Conservation (phyloP, 2,797 vertebrate species). For the Chiroxiphia lanceolata region DNA sequence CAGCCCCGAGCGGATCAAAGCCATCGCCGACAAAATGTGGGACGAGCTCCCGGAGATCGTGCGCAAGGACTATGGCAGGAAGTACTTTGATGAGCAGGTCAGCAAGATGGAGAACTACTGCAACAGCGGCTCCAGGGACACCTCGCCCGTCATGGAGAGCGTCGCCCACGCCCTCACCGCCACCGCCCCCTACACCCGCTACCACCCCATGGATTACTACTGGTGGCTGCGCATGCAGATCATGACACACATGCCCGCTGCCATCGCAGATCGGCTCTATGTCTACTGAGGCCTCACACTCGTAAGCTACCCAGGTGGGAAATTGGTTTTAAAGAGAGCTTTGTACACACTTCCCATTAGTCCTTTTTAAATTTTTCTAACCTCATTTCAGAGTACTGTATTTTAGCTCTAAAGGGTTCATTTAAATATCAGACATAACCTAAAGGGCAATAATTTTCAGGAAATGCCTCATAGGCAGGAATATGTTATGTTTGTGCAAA, state of each 20-base stretch:
- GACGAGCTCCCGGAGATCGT: constrained; percentile 75
- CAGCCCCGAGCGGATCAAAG: constrained; percentile 76
- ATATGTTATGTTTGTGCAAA: not conserved
- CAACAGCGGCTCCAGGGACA: constrained; percentile 74
- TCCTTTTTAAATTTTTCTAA: constrained; percentile 36
- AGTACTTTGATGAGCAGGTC: constrained; percentile 80
- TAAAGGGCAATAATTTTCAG: constrained; percentile 26
- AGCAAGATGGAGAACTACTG: constrained; percentile 77
- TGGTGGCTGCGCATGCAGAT: constrained; percentile 84
- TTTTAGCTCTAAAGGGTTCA: constrained; percentile 58
- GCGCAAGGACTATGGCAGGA: constrained; percentile 75
- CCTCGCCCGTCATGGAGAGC: constrained; percentile 68
- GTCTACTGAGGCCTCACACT: constrained; percentile 60
- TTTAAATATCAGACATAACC: constrained; percentile 37
- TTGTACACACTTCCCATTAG: constrained; percentile 32
- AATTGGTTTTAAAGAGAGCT: not conserved
- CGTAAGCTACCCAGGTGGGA: not conserved
- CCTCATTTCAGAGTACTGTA: constrained; percentile 64
- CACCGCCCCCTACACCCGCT: constrained; percentile 74
- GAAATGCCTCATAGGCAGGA: constrained; percentile 32
- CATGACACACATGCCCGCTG: constrained; percentile 79
- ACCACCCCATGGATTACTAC: constrained; percentile 85
- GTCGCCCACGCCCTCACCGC: constrained; percentile 75
- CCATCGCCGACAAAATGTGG: constrained; percentile 80
- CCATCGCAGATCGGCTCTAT: constrained; percentile 77